Percentiles rank a stretch among this genome's conserved stretches.
These are phyloP conservation scores for Zele albiditarsus DNA, from an alignment of 2,888 invertebrate genomes.

Conservation along the genomic window DNA sequence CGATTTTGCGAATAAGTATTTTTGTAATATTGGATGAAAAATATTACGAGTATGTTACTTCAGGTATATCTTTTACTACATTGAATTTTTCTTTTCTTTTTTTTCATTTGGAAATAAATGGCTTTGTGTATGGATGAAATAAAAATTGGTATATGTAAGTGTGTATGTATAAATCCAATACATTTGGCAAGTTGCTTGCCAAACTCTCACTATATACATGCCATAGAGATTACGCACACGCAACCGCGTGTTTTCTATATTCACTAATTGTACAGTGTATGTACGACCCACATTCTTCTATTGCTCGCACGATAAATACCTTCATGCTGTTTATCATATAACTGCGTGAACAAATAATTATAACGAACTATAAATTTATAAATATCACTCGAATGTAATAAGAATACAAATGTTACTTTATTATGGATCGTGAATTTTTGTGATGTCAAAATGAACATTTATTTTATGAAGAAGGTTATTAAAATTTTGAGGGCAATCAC, in stretches of 20 bases:
- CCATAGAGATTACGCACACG: slow-evolving; percentile 53
- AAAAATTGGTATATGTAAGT: too few relatives aligned
- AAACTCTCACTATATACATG: slow-evolving; percentile 40
- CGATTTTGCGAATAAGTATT: background rate
- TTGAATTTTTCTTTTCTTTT: background rate
- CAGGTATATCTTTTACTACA: background rate
- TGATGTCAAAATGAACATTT: too few relatives aligned
- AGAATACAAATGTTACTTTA: too few relatives aligned
- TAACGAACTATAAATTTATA: too few relatives aligned
- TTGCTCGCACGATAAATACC: slow-evolving; percentile 43
- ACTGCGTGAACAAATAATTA: background rate
- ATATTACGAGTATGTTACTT: background rate
- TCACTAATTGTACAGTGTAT: slow-evolving; percentile 53
- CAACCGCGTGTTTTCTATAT: slow-evolving; percentile 39
- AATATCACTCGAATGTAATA: too few relatives aligned
- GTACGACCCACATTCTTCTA: slow-evolving; percentile 53
- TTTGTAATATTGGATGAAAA: background rate
- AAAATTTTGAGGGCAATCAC: too few relatives aligned
- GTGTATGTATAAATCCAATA: slow-evolving; percentile 12
- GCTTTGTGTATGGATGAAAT: too few relatives aligned
- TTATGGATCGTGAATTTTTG: too few relatives aligned
- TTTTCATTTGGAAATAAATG: background rate
- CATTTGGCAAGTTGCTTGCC: slow-evolving; percentile 35
- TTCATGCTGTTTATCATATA: background rate
- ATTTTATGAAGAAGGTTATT: too few relatives aligned